Evolutionary conservation across 2,113 vertebrate genomes (phyloP).

Genomic region (Notarius lentiginosus): DNA sequence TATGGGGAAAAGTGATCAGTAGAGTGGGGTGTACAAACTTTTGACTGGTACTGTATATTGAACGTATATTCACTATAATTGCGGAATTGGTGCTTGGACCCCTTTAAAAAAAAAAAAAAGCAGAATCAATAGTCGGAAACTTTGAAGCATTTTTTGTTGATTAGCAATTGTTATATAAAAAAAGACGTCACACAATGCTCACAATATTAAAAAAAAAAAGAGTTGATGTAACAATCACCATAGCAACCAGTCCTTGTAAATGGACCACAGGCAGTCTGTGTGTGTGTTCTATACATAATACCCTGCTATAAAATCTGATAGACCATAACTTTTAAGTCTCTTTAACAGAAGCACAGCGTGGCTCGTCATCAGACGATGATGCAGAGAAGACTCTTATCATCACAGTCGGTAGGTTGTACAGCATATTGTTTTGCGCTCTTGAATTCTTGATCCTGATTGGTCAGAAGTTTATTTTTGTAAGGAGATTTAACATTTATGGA

Average conservation of each 20-base stretch:
- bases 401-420: constrained; percentile 56
- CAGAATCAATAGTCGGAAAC: too few relatives aligned
- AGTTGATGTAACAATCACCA: background rate
- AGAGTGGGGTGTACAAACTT: too few relatives aligned
- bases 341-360: constrained; percentile 20
- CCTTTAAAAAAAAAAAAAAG: too few relatives aligned
- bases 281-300: background rate
- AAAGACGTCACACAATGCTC: background rate
- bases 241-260: background rate
- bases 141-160: too few relatives aligned
- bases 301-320: background rate
- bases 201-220: background rate
- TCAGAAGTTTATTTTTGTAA: background rate
- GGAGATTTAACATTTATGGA: background rate
- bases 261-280: background rate
- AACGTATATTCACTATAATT: too few relatives aligned
- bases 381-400: constrained; percentile 62
- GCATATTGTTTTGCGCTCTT: background rate
- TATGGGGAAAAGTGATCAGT: too few relatives aligned
- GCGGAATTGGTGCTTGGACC: too few relatives aligned
- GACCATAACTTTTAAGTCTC: background rate
- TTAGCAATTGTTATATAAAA: too few relatives aligned
- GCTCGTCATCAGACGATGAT: constrained; percentile 55
- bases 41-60: too few relatives aligned
- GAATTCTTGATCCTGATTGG: background rate